A percentile compares a stretch with the other conserved stretches of the same genome.
phyloP scores from a whole-genome alignment of 2,888 invertebrate genomes.

The Stomorhina lunata region DNA sequence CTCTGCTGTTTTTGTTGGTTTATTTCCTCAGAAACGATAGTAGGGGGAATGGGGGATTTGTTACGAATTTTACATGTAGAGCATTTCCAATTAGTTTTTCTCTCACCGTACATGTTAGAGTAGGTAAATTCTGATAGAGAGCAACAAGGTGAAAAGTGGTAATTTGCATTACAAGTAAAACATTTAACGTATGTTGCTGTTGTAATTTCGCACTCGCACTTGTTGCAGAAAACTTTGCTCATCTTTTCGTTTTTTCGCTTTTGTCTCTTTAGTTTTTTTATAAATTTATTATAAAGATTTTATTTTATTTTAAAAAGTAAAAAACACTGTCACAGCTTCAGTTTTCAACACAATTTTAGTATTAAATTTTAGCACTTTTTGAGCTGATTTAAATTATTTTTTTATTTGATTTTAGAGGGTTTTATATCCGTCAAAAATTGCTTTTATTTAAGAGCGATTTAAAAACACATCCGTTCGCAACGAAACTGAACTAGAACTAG shows the following conservation, averaged over 20 bases:
- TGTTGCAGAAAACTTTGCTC: background rate
- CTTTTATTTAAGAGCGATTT: too few relatives aligned
- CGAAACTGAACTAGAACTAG: too few relatives aligned
- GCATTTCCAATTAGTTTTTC: background rate
- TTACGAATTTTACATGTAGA: background rate
- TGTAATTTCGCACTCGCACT: background rate
- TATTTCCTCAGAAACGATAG: background rate
- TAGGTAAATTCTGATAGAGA: background rate
- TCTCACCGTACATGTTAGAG: background rate
- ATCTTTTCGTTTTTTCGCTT: background rate
- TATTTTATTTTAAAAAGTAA: background rate
- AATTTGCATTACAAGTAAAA: background rate
- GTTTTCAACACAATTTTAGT: too few relatives aligned
- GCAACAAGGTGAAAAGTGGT: background rate
- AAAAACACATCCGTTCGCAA: background rate
- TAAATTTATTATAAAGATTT: too few relatives aligned
- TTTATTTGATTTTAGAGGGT: too few relatives aligned
- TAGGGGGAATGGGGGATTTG: background rate
- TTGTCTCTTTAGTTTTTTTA: background rate
- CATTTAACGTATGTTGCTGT: background rate
- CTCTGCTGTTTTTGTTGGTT: background rate
- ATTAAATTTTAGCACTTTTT: too few relatives aligned
- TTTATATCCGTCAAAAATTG: too few relatives aligned
- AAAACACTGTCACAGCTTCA: background rate
- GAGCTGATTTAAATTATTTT: too few relatives aligned